Evolutionary conservation across 1,140 invertebrate species (phyloP).

Genomic region (Eurosta solidaginis): DNA sequence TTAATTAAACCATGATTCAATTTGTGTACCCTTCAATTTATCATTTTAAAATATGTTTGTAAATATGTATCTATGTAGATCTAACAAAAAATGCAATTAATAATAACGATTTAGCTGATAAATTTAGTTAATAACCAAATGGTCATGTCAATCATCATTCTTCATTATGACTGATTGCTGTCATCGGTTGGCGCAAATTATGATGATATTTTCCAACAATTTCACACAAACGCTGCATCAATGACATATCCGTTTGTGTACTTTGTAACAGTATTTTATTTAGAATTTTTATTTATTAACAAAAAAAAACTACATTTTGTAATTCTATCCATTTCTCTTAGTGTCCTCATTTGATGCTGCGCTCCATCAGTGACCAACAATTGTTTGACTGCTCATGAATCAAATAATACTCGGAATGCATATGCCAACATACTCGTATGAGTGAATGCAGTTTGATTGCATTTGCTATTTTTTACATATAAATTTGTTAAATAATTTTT

Average conservation of each 20-base stretch:
- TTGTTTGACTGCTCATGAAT: background rate
- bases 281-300: background rate
- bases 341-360: background rate
- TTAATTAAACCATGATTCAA: too few relatives aligned
- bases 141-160: background rate
- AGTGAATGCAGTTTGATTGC: background rate
- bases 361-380: background rate
- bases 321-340: slow-evolving; percentile 6
- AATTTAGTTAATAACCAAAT: background rate
- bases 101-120: background rate
- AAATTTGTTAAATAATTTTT: background rate
- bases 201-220: slow-evolving; percentile 15
- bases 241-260: background rate
- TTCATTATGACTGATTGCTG: slow-evolving; percentile 10
- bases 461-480: background rate
- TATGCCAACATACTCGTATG: too few relatives aligned
- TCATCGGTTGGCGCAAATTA: background rate
- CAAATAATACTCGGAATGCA: too few relatives aligned
- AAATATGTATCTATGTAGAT: background rate
- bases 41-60: background rate
- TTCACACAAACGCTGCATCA: background rate
- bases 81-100: background rate
- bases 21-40: background rate
- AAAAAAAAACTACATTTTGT: background rate
- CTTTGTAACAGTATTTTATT: background rate